These are phyloP conservation scores for Quadriops clusia DNA, from an alignment of 2,888 invertebrate genomes.

Conservation along the genomic window DNA sequence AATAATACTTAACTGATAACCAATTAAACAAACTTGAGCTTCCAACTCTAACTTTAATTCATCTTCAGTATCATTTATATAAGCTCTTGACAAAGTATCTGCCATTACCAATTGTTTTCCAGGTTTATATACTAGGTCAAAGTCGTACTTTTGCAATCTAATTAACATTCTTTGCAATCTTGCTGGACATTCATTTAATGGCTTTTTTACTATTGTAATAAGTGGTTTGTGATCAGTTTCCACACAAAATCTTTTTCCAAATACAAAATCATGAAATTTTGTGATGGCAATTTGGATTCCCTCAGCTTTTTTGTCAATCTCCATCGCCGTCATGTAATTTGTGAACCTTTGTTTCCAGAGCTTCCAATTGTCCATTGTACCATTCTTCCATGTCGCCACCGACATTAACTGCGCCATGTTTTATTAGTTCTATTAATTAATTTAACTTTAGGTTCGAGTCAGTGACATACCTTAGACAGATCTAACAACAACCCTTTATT, in stretches of 20 bases:
- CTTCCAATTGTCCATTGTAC: no score
- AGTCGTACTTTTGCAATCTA: constrained; percentile 14
- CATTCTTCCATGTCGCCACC: no score
- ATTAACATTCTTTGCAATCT: constrained; percentile 17
- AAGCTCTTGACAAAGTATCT: constrained; percentile 6
- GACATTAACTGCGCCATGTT: no score
- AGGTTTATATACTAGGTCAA: constrained; percentile 14
- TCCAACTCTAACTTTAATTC: constrained; percentile 10
- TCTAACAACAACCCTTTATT: no score
- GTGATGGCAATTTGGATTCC: constrained; percentile 8
- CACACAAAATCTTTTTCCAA: constrained; percentile 17
- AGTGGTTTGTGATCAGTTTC: constrained; percentile 24
- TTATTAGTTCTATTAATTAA: no score
- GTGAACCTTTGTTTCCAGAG: no score
- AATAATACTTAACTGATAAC: constrained; percentile 3
- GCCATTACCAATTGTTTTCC: constrained; percentile 12
- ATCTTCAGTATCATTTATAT: constrained; percentile 5
- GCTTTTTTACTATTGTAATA: constrained; percentile 16
- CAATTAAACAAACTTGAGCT: constrained; percentile 8
- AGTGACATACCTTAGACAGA: no score
- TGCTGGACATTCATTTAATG: constrained; percentile 16
- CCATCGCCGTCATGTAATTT: no score
- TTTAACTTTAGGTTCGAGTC: no score
- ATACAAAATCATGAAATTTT: constrained; percentile 20
- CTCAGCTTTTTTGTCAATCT: no score